Conservation (phyloP, 2,797 vertebrate genomes). For the Gymnopithys bicolor region DNA sequence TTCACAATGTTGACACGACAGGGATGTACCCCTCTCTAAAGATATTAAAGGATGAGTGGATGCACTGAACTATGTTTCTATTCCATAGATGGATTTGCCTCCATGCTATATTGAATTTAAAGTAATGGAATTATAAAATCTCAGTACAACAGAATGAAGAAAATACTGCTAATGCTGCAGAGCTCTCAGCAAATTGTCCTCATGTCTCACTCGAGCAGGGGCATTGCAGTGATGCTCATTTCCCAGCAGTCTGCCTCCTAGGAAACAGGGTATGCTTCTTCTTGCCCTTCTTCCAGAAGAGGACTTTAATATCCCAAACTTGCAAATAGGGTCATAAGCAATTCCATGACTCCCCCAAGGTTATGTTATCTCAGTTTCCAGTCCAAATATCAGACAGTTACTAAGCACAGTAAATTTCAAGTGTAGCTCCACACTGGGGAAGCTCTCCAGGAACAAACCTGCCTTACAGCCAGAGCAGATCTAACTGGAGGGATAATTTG, state of each 20-base stretch:
- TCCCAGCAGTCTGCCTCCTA: background rate
- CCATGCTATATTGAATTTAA: background rate
- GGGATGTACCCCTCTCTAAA: background rate
- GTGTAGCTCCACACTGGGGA: background rate
- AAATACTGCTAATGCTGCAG: background rate
- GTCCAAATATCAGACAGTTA: background rate
- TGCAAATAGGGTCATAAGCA: background rate
- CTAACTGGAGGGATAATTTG: background rate
- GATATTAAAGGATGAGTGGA: background rate
- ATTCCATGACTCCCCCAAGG: background rate
- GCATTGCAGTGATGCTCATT: background rate
- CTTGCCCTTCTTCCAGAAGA: background rate
- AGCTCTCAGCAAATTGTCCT: background rate
- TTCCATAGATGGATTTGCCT: background rate
- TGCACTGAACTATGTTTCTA: background rate
- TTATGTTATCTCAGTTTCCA: background rate
- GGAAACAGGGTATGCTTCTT: background rate
- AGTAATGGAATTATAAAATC: slow-evolving; percentile 16
- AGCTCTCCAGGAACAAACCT: background rate
- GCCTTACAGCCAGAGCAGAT: background rate
- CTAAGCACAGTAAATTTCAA: background rate
- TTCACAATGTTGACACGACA: background rate
- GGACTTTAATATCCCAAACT: slow-evolving; percentile 2
- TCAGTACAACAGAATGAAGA: background rate
- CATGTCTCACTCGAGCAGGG: background rate